A percentile compares a stretch with the other conserved stretches of the same genome.
phyloP scores from a whole-genome alignment of 2,113 vertebrate species.

The Vulpes vulpes region DNA sequence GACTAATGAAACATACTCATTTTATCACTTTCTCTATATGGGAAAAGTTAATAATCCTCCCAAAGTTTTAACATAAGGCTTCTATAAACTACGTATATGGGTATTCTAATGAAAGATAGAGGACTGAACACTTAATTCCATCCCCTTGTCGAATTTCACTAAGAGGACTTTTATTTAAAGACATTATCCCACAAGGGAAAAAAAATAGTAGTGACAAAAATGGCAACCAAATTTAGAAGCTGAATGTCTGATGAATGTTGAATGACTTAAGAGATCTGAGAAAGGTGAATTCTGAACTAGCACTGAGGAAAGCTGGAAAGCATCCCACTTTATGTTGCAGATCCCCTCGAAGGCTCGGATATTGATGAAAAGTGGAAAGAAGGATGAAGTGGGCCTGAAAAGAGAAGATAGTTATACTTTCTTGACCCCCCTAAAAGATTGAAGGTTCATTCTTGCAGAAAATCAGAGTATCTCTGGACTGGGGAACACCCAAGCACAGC shows the following conservation, averaged over 20 bases:
- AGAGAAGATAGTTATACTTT: background rate
- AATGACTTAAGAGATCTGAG: background rate
- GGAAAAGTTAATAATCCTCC: conserved; percentile 50
- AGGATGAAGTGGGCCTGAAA: background rate
- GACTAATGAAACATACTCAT: conserved; percentile 32
- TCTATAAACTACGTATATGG: background rate
- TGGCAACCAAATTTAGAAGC: background rate
- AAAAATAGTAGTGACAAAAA: background rate
- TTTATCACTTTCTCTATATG: background rate
- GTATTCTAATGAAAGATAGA: background rate
- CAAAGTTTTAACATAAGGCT: background rate
- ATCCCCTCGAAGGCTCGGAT: background rate
- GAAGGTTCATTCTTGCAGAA: conserved; percentile 10
- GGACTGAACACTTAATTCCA: background rate
- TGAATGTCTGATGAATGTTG: background rate
- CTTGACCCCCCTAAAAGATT: background rate
- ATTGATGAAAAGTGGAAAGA: conserved; percentile 17
- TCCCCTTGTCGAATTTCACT: background rate
- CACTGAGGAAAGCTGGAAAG: background rate
- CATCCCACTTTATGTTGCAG: background rate
- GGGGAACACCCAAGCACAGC: background rate
- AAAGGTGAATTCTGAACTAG: background rate
- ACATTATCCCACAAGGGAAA: background rate
- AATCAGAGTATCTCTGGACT: background rate
- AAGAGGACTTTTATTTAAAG: conserved; percentile 34